Conservation (phyloP, 2,797 vertebrate species). For the Sorex maritimensis region DNA sequence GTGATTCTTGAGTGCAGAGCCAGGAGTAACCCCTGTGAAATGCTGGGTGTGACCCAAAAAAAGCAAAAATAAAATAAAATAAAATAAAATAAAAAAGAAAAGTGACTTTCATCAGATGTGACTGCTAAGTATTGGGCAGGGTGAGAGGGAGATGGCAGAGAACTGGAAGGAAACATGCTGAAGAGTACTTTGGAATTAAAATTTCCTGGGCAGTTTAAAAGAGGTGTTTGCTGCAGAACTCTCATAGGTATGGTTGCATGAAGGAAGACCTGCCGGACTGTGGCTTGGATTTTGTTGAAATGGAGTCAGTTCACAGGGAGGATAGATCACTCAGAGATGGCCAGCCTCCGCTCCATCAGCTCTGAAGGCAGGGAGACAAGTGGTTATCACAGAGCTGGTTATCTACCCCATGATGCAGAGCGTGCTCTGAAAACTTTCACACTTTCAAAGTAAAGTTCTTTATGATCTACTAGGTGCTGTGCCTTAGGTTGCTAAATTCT, state of each 20-base stretch:
- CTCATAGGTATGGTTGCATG: background rate
- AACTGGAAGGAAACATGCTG: conserved; percentile 19
- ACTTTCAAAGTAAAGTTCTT: conserved; percentile 26
- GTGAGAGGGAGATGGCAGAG: conserved; percentile 13
- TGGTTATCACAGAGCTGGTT: background rate
- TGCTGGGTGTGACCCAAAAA: too few species aligned
- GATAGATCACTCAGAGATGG: background rate
- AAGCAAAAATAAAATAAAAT: too few species aligned
- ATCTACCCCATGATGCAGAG: background rate
- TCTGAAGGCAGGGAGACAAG: background rate
- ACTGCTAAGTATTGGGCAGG: conserved; percentile 11
- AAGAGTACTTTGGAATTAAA: background rate
- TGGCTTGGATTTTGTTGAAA: conserved; percentile 28
- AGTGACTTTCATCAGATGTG: conserved; percentile 40
- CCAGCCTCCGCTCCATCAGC: background rate
- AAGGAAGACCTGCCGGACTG: background rate
- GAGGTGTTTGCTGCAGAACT: background rate
- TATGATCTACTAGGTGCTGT: background rate
- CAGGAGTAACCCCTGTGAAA: too few species aligned
- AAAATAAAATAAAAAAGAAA: conserved; percentile 8
- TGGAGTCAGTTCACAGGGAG: background rate
- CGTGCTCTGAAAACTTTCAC: background rate
- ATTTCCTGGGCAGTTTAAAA: conserved; percentile 45
- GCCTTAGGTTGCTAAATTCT: background rate
- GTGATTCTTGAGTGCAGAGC: too few species aligned